Evolutionary conservation across 2,888 invertebrate species (phyloP), one percentile per base, ranked within the genome.

Genomic region (Synanthedon myopaeformis): DNA sequence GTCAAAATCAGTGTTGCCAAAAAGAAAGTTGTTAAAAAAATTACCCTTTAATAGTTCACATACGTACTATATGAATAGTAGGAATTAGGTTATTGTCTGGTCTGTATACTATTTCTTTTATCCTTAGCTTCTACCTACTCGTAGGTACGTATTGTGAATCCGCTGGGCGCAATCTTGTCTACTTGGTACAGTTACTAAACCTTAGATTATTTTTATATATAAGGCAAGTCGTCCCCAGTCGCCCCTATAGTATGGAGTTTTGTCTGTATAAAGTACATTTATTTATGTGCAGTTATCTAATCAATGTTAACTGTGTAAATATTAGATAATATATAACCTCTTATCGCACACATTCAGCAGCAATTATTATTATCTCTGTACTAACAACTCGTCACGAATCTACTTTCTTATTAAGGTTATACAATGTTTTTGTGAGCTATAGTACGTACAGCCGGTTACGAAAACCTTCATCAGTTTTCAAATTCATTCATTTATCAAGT

Each of bases 331-430:
- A 70, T 60, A 58, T 61, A 65, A 10, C 35, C 68, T 67, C 70
- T 79, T 80, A 79, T 79, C 80, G 65, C 59, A 65, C 66, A 71
- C 75, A 81, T 74, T 79, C 82, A 84, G 79, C 82, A 79, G 85
- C 84, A 84, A 84, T 84, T 83, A 84, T 81, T 79, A 74, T 77
- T 84, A 85, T 85, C 85, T 68, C 60, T 74, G 65, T 76, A 73
- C 76, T 61, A 81, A 83, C 58, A 58, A 35, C 41, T 41, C 19
- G 55, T 42, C 69, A 67, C 66, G 70, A 81, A 81, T 83, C 82
- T 82, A 72, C 79, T 76, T 76, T 79, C 76, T 79, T 71, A 35
- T 35, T 35, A 10, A 35, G 35, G 35, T 35, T 35, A 35, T 10
- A 35, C 10, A 35, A 35, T 35, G 35, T 35, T 35, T 10, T 35